Evolutionary conservation across 2,888 invertebrate species (phyloP).

Genomic region (Drosophila recens): DNA sequence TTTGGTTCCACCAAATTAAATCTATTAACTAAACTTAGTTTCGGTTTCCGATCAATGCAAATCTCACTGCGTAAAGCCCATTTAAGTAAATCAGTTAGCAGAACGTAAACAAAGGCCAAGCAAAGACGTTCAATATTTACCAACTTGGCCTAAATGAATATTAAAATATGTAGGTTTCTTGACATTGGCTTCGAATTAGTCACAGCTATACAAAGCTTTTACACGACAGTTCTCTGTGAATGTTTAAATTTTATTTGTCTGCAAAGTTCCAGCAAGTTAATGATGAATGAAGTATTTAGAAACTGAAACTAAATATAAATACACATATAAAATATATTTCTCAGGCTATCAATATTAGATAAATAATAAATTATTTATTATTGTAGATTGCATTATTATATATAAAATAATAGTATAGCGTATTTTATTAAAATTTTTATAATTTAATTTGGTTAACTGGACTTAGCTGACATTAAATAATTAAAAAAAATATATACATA

Average conservation of each 20-base stretch:
- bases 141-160: constrained; percentile 10
- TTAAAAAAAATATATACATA: too few species aligned
- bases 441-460: too few species aligned
- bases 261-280: neutral
- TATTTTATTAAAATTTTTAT: too few species aligned
- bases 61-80: neutral
- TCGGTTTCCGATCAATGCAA: too few species aligned
- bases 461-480: too few species aligned
- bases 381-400: too few species aligned
- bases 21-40: constrained; percentile 3
- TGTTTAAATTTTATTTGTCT: neutral
- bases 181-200: constrained; percentile 6
- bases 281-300: too few species aligned
- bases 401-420: too few species aligned
- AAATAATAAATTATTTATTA: too few species aligned
- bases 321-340: too few species aligned
- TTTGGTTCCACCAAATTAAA: neutral
- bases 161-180: neutral
- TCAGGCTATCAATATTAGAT: too few species aligned
- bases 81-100: constrained; percentile 15
- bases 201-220: neutral
- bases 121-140: constrained; percentile 10
- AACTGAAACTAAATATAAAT: too few species aligned
- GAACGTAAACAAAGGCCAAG: constrained; percentile 14
- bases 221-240: neutral